Conservation (phyloP, 2,797 vertebrate species). For the Falco columbarius region DNA sequence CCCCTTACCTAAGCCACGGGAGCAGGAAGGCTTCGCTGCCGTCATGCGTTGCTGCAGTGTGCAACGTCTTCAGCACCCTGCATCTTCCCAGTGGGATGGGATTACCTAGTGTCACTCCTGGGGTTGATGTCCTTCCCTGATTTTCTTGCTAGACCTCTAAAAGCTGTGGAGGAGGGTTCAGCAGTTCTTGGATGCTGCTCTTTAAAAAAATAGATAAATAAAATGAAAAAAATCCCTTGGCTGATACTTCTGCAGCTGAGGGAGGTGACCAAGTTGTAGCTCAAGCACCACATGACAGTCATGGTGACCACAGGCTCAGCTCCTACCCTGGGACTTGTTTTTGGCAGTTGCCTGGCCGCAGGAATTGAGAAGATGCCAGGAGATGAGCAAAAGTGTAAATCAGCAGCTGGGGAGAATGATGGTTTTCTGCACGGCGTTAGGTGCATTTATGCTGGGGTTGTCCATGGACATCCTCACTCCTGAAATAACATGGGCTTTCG, state of each 20-base stretch:
- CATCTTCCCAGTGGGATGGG: neutral
- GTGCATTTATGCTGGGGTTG: neutral
- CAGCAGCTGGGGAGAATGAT: neutral
- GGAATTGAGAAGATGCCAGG: neutral
- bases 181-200: neutral
- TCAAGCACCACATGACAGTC: neutral
- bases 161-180: neutral
- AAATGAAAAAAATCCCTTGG: neutral
- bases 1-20: neutral
- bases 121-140: neutral
- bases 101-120: neutral
- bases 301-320: neutral
- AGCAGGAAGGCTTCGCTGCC: neutral
- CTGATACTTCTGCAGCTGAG: neutral
- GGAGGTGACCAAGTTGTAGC: neutral
- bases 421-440: neutral
- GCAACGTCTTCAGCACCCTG: accelerated
- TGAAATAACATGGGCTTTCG: neutral
- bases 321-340: neutral
- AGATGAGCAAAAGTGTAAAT: neutral
- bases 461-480: neutral
- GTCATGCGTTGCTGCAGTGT: neutral
- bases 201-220: neutral
- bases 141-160: neutral
- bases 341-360: neutral